Base-by-base conservation (phyloP, 2,113 vertebrate species). In the Aspiorhynchus laticeps region DNA sequence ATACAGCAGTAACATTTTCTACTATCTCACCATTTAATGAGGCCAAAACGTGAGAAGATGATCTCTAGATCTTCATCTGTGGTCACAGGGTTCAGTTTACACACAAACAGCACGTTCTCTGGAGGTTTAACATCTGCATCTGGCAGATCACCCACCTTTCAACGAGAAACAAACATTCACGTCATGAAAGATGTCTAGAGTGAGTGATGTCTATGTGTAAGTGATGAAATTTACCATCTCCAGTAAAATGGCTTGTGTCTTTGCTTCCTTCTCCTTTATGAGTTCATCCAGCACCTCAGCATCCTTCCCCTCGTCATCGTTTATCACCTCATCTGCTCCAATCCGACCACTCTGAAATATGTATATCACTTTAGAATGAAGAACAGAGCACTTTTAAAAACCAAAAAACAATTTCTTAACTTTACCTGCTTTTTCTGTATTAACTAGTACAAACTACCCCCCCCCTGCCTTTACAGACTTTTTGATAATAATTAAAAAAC, bases 1-100 rank as follows among this genome's bases (percentile, higher is more conserved):
- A 74, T 36, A 7, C 31, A 51, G 74, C 38, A 28, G 43, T 0
- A 24, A 69, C 1, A 11, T 5, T 0, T 10, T 79, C 10, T 33
- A 24, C 3, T n/a, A 6, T 63, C 77, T 56, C 63, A 99, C 98
- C 97, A 97, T 94, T 97, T 96, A 89, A 99, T 98, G 83, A 91
- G 15, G 53, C 97, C 98, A 89, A 99, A 99, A 88, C 98, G 96
- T 86, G 98, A 99, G 90, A 99, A 99, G 94, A 99, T 99, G 88
- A 99, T 98, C 88, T 99, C 98, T 84, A 99, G 93, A 88, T 99
- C 98, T 89, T 99, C 98, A 87, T 98, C 98, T 33, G 97, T 99
- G 89, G 98, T 99, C 84, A 99, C 98, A 2, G 98, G 98, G 94
- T 99, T 99, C 80, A 99, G 93, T 89, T 99, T 99, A 91, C 98